Evolutionary conservation across 2,888 invertebrate species (phyloP), one percentile per base, ranked within the genome.

Genomic region (Nemapogon koenigi): DNA sequence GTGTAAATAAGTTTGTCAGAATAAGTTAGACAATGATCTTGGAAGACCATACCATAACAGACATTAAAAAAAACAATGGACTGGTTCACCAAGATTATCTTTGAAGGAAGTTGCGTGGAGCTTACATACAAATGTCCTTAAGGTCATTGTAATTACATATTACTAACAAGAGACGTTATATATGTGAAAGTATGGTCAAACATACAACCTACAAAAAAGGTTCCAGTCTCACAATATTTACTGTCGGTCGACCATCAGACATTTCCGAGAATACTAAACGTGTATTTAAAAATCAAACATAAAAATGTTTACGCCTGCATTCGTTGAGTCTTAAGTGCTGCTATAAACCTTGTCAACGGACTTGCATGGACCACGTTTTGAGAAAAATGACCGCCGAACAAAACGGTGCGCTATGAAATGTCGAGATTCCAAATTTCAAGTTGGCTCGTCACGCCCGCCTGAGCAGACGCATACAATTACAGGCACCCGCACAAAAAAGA

Each of bases 401-500:
- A 49, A 48, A 49, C 48, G 48, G 61, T 68, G 57, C 55, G 51
- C 49, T 66, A 64, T 61, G 61, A 51, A n/a, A 27, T 43, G 49
- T 46, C 51, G 45, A 47, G 50, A 53, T 58, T 57, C 51, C 51
- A 62, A 63, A 64, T 57, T 55, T 50, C 56, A 63, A 57, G 51
- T 55, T 47, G 50, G 49, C 51, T 50, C 57, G 64, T 67, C 67
- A 71, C 62, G 72, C 64, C 57, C 57, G 59, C 55, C 61, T 55
- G 66, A 61, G 55, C 68, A 62, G 71, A 67, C 70, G 72, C 73
- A 71, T 70, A 72, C 70, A 72, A 71, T 75, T 73, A 76, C 64
- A 55, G 55, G 47, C 53, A 50, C 49, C 13, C 52, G 51, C 54
- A 59, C 57, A 70, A 72, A 75, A 75, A 76, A 72, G 55, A 63